Conservation (phyloP, 2,797 vertebrate genomes). For the Sciaenops ocellatus region DNA sequence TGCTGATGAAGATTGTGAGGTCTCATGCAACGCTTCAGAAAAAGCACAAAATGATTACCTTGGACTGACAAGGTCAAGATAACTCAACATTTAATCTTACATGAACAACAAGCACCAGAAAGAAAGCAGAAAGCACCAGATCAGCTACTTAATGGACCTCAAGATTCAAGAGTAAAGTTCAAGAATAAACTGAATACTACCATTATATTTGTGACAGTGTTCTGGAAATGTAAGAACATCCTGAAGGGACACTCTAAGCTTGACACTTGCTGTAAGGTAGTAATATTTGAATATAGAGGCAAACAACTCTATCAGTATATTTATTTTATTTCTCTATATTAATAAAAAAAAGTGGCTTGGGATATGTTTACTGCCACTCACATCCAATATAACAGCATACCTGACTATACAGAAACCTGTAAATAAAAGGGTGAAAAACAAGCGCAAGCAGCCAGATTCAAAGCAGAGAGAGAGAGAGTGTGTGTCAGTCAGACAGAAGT, state of each 20-base stretch:
- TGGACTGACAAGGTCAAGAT: too few relatives aligned
- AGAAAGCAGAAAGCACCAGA: neutral
- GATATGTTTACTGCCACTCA: neutral
- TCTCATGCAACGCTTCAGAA: neutral
- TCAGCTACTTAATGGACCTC: neutral
- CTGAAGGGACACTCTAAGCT: too few relatives aligned
- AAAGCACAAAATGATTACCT: neutral
- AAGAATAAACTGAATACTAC: neutral
- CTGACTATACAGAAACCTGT: neutral
- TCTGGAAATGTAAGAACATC: too few relatives aligned
- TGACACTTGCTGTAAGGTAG: neutral
- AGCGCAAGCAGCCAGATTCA: neutral
- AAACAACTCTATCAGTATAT: neutral
- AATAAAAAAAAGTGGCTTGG: neutral
- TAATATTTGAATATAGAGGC: neutral
- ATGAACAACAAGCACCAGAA: rapidly evolving
- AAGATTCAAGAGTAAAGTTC: neutral
- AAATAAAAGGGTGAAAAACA: neutral
- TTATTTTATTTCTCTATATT: neutral
- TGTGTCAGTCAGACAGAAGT: neutral
- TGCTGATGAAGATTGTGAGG: neutral
- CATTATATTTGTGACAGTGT: neutral
- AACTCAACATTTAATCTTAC: neutral
- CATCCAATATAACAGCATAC: neutral
- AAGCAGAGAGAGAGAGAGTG: neutral